Percentiles rank a stretch among this genome's conserved stretches.
Conservation (phyloP, 2,888 invertebrate species). For the Eilema caniola region DNA sequence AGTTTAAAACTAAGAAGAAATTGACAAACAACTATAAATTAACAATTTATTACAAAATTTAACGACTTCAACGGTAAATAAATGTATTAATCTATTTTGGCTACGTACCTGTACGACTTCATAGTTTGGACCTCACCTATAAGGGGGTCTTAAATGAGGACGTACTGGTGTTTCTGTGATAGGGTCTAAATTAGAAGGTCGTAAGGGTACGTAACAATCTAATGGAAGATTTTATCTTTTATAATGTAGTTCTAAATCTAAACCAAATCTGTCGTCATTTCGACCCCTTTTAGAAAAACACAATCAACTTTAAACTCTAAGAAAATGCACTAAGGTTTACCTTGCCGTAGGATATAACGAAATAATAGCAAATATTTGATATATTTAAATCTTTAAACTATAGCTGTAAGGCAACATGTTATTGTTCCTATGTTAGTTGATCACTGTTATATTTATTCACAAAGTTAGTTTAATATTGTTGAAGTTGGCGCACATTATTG, state of each 20-base stretch:
- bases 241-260: not conserved
- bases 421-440: conserved; percentile 49
- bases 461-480: conserved; percentile 23
- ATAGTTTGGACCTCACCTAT: no score
- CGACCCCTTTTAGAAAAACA: conserved; percentile 18
- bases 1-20: no score
- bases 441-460: conserved; percentile 46
- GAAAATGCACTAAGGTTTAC: conserved; percentile 30
- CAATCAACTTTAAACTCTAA: conserved; percentile 20
- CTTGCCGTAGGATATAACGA: conserved; percentile 38
- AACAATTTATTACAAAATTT: not conserved
- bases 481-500: conserved; percentile 28
- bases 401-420: conserved; percentile 34
- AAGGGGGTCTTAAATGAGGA: no score
- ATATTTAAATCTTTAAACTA: conserved; percentile 36
- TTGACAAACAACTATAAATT: not conserved
- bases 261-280: not conserved
- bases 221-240: not conserved
- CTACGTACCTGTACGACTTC: no score
- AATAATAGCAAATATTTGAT: conserved; percentile 32
- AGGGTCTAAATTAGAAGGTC: no score
- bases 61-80: not conserved
- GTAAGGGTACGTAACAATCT: not conserved
- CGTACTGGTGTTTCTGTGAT: no score
- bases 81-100: not conserved